phyloP scores from a whole-genome alignment of 2,888 invertebrate species.

The Aplocera efformata region DNA sequence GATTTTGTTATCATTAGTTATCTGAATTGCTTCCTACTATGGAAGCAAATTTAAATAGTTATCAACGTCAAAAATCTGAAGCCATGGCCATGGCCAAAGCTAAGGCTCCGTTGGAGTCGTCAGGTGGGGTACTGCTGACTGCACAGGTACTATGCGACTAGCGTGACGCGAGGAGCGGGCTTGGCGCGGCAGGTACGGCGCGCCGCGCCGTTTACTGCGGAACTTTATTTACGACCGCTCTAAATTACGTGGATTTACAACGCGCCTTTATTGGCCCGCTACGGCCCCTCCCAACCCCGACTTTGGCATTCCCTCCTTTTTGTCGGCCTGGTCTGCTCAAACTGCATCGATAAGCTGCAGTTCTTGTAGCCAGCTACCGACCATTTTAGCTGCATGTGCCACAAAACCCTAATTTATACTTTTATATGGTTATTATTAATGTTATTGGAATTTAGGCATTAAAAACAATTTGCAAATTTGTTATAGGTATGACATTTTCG shows the following conservation, averaged over 20 bases:
- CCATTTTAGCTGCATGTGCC: conserved; percentile 3
- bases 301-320: conserved; percentile 48
- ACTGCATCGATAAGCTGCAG: conserved; percentile 45
- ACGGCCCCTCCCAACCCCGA: conserved; percentile 48
- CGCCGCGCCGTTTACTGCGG: conserved; percentile 71
- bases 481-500: no score
- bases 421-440: no score
- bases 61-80: no score
- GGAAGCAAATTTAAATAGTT: no score
- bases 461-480: no score
- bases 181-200: conserved; percentile 65
- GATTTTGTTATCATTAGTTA: no score
- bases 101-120: no score
- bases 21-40: no score
- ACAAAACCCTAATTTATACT: neutral
- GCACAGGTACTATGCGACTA: conserved; percentile 14
- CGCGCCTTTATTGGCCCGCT: conserved; percentile 76
- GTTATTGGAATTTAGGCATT: no score
- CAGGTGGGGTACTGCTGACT: conserved; percentile 13
- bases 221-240: conserved; percentile 77
- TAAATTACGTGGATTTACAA: conserved; percentile 80
- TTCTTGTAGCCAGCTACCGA: conserved; percentile 11
- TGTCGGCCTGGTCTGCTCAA: conserved; percentile 43
- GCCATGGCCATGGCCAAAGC: no score
- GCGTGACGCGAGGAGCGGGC: conserved; percentile 41